A percentile compares a stretch with the other conserved stretches of the same genome.
phyloP scores from a whole-genome alignment of 1,140 invertebrate genomes.

The Phthorimaea operculella region DNA sequence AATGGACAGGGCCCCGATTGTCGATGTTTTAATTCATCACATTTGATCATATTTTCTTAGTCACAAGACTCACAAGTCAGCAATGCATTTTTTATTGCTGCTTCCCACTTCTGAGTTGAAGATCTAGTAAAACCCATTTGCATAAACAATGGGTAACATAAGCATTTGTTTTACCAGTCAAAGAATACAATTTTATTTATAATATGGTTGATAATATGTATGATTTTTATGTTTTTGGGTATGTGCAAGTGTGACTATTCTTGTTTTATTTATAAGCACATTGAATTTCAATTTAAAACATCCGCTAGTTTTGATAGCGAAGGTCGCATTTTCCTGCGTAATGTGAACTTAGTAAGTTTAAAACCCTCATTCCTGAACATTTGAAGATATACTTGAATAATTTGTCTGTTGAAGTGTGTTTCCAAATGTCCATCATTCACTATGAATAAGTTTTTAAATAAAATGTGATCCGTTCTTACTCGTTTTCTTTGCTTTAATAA shows the following conservation, averaged over 20 bases:
- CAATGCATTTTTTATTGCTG: too few relatives aligned
- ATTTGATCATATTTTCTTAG: too few relatives aligned
- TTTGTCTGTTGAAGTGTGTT: background rate
- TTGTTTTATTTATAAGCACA: background rate
- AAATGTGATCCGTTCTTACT: constrained; percentile 5
- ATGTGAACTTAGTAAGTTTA: too few relatives aligned
- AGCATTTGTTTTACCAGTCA: background rate
- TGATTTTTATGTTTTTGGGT: constrained; percentile 1
- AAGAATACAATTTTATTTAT: background rate
- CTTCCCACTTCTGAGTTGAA: too few relatives aligned
- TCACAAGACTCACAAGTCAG: too few relatives aligned
- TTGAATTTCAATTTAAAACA: too few relatives aligned
- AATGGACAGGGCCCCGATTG: too few relatives aligned
- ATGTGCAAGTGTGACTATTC: constrained; percentile 6
- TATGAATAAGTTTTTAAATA: constrained; percentile 1
- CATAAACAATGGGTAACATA: background rate
- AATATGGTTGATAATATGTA: background rate
- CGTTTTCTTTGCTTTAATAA: background rate
- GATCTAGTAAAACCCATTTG: background rate
- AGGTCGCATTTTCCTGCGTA: too few relatives aligned
- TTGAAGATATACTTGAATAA: background rate
- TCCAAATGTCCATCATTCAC: background rate
- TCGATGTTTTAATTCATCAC: too few relatives aligned
- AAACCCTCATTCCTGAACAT: background rate
- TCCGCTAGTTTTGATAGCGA: too few relatives aligned